These are phyloP conservation scores for Diachrysia chrysitis DNA, from an alignment of 2,888 invertebrate species.

Conservation along the genomic window DNA sequence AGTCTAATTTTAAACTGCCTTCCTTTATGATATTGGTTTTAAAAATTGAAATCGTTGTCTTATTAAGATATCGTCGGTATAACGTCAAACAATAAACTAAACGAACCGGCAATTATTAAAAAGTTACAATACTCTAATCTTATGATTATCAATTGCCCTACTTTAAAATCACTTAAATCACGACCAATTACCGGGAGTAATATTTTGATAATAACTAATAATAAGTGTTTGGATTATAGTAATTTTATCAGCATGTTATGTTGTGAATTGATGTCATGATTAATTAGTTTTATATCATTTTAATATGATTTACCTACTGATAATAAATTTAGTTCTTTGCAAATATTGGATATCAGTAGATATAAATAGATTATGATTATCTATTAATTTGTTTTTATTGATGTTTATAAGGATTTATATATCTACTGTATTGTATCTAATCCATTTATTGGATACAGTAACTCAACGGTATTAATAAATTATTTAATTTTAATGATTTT, in stretches of 20 bases:
- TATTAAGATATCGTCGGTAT: too few species aligned
- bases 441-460: too few species aligned
- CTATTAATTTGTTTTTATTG: neutral
- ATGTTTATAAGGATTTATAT: too few species aligned
- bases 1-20: too few species aligned
- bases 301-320: conserved; percentile 38
- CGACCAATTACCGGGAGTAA: conserved; percentile 14
- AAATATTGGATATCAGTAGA: neutral
- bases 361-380: neutral
- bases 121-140: too few species aligned
- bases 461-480: too few species aligned
- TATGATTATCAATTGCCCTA: conserved; percentile 14
- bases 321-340: conserved; percentile 17
- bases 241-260: conserved; percentile 32
- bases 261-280: conserved; percentile 29
- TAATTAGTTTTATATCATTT: conserved; percentile 36
- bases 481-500: too few species aligned
- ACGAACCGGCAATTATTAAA: too few species aligned
- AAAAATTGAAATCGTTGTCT: too few species aligned
- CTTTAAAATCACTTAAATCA: neutral
- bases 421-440: too few species aligned
- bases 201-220: conserved; percentile 28
- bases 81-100: too few species aligned
- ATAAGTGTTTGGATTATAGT: conserved; percentile 34
- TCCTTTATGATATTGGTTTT: too few species aligned